Base-by-base conservation (phyloP, 2,113 vertebrate genomes). In the Lepidothrix coronata region DNA sequence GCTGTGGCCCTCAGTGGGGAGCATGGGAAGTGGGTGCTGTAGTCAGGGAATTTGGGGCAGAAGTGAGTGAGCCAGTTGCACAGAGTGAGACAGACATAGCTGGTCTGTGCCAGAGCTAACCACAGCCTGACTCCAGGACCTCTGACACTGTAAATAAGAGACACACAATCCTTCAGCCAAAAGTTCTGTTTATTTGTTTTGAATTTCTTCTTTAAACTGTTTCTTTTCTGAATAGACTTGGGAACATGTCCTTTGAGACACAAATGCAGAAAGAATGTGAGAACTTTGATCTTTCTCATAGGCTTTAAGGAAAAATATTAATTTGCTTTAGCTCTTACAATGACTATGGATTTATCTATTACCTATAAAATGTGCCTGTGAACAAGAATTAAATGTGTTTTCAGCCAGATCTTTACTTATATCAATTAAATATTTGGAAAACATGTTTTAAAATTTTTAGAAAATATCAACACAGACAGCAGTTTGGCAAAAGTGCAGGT, bases 11-110 rank as follows among this genome's bases (percentile, higher is more conserved):
- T 1, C 5, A 1, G 24, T 2, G 1, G 39, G 9, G 44, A 72
- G 37, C 1, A 3, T 15, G 51, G 55, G 55, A 46, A 28, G 12
- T 49, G 28, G 25, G 20, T 35, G 28, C 28, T 59, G 41, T 1
- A 3, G 2, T 28, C 2, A 1, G 28, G 23, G 48, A 82, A 9
- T 0, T 1, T 0, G 0, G 61, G 30, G 39, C 33, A 85, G 43
- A 48, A 46, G 20, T 30, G 28, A 6, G 31, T 1, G 1, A 44
- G 41, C 22, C 33, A 28, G 11, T 14, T 4, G 2, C 68, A 49
- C 28, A 30, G 28, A 79, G 27, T 15, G 44, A 88, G 59, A 62
- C 37, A 49, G 22, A 74, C 55, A 17, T 2, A 87, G 46, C 35
- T 58, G 24, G 3, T 19, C 63, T 76, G 54, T 48, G 71, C 73